These are phyloP conservation scores for Napeogenes inachia DNA, from an alignment of 2,888 invertebrate species.

Conservation along the genomic window DNA sequence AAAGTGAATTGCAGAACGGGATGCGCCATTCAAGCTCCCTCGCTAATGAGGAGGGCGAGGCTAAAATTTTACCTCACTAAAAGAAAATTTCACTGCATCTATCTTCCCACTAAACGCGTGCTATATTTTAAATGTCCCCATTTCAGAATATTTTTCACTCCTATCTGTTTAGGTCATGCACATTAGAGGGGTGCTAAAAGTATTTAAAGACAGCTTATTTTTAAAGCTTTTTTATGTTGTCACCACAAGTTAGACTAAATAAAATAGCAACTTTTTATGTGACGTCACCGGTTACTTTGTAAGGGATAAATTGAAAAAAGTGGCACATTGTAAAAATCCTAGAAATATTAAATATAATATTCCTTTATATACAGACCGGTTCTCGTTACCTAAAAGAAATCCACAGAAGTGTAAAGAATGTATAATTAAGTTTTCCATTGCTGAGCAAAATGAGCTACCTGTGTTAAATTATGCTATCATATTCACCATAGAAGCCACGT, in stretches of 20 bases:
- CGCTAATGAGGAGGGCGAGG: conserved; percentile 38
- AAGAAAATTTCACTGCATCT: conserved; percentile 36
- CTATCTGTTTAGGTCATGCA: conserved; percentile 18
- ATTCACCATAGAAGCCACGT: conserved; percentile 17
- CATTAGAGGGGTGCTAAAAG: conserved; percentile 13
- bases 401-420: background rate
- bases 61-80: conserved; percentile 36
- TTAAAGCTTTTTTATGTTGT: background rate
- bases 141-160: conserved; percentile 30
- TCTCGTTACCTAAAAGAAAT: too few species aligned
- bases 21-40: conserved; percentile 38
- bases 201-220: background rate
- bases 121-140: conserved; percentile 32
- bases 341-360: too few species aligned
- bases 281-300: too few species aligned
- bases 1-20: conserved; percentile 37
- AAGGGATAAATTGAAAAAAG: too few species aligned
- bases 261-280: background rate
- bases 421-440: background rate
- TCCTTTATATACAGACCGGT: too few species aligned
- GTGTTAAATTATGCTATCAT: conserved; percentile 3
- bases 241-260: background rate
- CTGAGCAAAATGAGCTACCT: background rate
- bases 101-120: conserved; percentile 32
- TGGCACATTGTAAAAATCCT: too few species aligned